phyloP scores from a whole-genome alignment of 1,140 invertebrate species.

The Brachionus plicatilis region DNA sequence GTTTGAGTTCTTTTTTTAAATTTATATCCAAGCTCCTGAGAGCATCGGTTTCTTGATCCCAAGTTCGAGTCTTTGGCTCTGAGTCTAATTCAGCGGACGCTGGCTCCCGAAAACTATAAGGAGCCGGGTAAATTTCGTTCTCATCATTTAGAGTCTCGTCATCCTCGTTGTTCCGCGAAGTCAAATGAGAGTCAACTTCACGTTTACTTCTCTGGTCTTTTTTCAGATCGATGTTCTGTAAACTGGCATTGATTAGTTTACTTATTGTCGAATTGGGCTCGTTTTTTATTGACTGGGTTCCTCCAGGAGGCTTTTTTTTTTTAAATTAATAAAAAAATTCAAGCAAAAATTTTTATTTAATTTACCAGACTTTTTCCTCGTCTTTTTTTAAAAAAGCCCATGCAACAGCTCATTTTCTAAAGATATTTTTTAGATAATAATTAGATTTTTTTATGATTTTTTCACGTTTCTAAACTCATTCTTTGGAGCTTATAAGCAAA shows the following conservation, averaged over 20 bases:
- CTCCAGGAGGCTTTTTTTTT: not conserved
- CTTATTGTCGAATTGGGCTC: not conserved
- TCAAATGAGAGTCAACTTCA: not conserved
- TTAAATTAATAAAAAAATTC: not conserved
- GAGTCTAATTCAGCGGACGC: not conserved
- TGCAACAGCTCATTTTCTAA: conserved; percentile 18
- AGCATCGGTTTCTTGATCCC: not conserved
- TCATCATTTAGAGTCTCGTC: not conserved
- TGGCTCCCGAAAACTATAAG: not conserved
- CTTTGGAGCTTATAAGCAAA: not conserved
- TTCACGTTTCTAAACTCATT: not conserved
- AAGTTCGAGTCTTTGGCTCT: not conserved
- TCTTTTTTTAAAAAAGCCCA: conserved; percentile 27
- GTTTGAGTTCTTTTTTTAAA: not conserved
- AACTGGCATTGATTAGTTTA: not conserved
- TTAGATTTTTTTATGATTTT: conserved; percentile 3
- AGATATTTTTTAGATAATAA: conserved; percentile 15
- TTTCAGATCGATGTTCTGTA: not conserved
- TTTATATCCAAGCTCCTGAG: not conserved
- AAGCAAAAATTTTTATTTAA: not conserved
- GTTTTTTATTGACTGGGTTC: not conserved
- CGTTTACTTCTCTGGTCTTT: not conserved
- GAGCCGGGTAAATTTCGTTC: conserved; percentile 7
- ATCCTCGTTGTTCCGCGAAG: not conserved
- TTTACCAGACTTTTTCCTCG: conserved; percentile 12